A percentile compares a stretch with the other conserved stretches of the same genome.
phyloP scores from a whole-genome alignment of 2,797 vertebrate species.

The Cottoperca gobio region DNA sequence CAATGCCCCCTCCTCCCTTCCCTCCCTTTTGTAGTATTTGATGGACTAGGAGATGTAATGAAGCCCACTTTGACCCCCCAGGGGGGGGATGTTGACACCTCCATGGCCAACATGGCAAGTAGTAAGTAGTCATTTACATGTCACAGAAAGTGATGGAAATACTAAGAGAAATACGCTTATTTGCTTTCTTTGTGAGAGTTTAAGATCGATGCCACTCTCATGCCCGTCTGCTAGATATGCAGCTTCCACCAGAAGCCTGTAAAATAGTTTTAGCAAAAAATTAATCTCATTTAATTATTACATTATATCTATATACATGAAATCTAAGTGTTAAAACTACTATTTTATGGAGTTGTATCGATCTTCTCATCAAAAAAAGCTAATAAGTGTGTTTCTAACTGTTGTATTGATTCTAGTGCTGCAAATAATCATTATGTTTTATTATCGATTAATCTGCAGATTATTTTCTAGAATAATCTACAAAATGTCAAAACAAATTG shows the following conservation, averaged over 20 bases:
- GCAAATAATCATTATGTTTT: too few species aligned
- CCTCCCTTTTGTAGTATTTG: constrained; percentile 88
- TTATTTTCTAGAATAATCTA: too few species aligned
- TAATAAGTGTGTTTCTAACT: background rate
- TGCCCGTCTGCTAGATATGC: background rate
- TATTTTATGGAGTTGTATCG: background rate
- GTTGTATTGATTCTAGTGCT: background rate
- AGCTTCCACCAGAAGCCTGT: background rate
- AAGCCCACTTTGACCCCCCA: constrained; percentile 95
- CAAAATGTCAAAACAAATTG: too few species aligned
- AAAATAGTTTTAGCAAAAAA: background rate
- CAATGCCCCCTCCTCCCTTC: background rate
- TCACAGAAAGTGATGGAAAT: background rate
- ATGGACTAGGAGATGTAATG: constrained; percentile 97
- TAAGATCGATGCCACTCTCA: background rate
- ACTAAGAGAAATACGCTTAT: constrained; percentile 1
- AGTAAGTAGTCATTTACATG: constrained; percentile 88
- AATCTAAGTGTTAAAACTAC: background rate
- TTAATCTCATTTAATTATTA: background rate
- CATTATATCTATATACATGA: too few species aligned
- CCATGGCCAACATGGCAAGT: constrained; percentile 97
- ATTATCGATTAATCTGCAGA: too few species aligned
- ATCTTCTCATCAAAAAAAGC: constrained; percentile 3
- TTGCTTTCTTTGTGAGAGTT: background rate
- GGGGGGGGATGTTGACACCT: constrained; percentile 93